A percentile compares a stretch with the other conserved stretches of the same genome.
Evolutionary conservation across 2,888 invertebrate species (phyloP).

Genomic region (Drosophila pegasa): DNA sequence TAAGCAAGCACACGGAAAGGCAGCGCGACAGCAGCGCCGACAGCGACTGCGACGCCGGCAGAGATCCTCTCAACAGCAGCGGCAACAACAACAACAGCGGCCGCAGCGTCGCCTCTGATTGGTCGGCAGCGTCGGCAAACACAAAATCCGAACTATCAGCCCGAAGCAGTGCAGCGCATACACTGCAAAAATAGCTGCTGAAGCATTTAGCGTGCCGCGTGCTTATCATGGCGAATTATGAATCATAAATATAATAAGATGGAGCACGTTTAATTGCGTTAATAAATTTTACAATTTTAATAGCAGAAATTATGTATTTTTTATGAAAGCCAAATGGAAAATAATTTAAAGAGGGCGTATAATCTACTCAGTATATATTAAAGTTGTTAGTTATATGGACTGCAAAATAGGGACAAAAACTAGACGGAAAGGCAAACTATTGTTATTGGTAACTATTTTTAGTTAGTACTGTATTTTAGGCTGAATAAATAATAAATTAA

Average conservation of each 20-base stretch:
- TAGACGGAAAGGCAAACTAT: background rate
- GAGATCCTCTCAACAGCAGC: constrained; percentile 45
- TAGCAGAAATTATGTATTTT: background rate
- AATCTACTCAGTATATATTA: background rate
- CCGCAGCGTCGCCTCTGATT: constrained; percentile 63
- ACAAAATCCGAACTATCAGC: constrained; percentile 63
- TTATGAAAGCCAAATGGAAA: background rate
- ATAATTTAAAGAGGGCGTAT: background rate
- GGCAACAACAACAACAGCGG: constrained; percentile 29
- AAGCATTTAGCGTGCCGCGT: background rate
- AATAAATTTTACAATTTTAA: background rate
- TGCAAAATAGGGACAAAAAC: background rate
- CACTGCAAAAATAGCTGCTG: constrained; percentile 51
- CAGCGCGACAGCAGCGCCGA: constrained; percentile 32
- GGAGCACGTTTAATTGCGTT: background rate
- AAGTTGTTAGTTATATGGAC: background rate
- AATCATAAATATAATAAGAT: constrained; percentile 2
- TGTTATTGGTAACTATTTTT: background rate
- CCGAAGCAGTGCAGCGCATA: constrained; percentile 56
- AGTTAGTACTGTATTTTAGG: background rate
- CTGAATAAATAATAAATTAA: no score
- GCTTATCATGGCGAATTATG: background rate
- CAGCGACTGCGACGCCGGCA: constrained; percentile 37
- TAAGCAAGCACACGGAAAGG: constrained; percentile 27
- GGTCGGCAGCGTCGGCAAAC: constrained; percentile 57